Evolutionary conservation across 2,888 invertebrate genomes (phyloP), one percentile per base, ranked within the genome.

Genomic region (Latheticus oryzae): DNA sequence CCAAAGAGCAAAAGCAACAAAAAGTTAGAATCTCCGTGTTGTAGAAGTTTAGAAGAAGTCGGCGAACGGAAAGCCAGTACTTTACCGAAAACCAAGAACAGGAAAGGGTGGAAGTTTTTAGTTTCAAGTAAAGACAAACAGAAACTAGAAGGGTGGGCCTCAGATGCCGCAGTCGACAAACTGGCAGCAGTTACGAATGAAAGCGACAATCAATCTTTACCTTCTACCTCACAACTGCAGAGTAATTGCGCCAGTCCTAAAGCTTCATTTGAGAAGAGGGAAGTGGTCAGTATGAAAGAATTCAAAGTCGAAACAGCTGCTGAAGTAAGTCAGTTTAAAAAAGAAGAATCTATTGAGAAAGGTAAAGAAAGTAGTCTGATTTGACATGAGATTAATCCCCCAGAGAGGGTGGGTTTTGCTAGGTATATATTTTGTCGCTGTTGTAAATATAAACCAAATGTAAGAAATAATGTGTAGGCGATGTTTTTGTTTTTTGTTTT

Each of bases 381-480:
- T 69, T 78, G 78, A 78, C 78, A 78, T 62, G 75, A 77, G 67
- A 72, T 76, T 38, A 70, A 69, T 65, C 71, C 74, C 58, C 70
- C 73, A 9, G 76, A 76, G 52, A 67, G 70, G 67, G 77, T 74
- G 64, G 74, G 77, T 62, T 76, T 78, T 57, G 70, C 75, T 66
- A 77, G 75, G 64, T 79, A 77, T 62, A 78, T 79, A 63, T 78
- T 79, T 65, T 79, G 79, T 74, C 76, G 77, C 59, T 79, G 79
- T 71, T 79, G 79, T 76, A 78, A 76, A 77, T 77, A 78, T 63
- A 76, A 74, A 69, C 65, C 75, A 68, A 71, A 72, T 63, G 65
- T 68, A 73, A 75, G 75, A 62, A 76, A 76, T 67, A 73, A 76
- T 74, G 78, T 78, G 67, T 78, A 77, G 70, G 63, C 35, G 38